phyloP scores from a whole-genome alignment of 2,113 vertebrate species.

The Polyodon spathula region DNA sequence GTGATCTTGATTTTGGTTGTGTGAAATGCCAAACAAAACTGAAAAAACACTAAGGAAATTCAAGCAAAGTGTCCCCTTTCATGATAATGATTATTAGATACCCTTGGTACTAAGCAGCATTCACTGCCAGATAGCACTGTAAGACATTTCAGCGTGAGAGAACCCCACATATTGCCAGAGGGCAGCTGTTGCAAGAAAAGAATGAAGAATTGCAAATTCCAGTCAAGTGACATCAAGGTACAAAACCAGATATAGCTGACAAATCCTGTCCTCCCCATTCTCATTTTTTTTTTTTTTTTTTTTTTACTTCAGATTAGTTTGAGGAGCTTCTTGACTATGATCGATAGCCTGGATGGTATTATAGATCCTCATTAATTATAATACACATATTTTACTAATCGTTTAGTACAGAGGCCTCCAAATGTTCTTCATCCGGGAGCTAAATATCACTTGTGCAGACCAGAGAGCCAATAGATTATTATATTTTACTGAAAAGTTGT shows the following conservation, averaged over 20 bases:
- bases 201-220: too few relatives aligned
- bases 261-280: constrained; percentile 43
- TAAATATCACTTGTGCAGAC: constrained; percentile 42
- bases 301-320: too few relatives aligned
- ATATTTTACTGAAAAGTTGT: neutral
- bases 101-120: neutral
- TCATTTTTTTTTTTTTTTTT: too few relatives aligned
- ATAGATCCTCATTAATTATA: constrained; percentile 55
- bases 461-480: constrained; percentile 36
- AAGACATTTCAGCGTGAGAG: neutral
- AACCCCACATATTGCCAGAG: neutral
- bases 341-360: constrained; percentile 28
- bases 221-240: constrained; percentile 3
- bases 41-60: neutral
- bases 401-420: constrained; percentile 51
- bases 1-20: too few relatives aligned
- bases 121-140: neutral
- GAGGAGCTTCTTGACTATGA: constrained; percentile 48
- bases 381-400: constrained; percentile 50
- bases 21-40: neutral
- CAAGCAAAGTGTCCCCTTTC: neutral
- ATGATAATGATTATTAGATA: constrained; percentile 1
- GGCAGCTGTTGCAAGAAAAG: neutral
- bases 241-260: too few relatives aligned
- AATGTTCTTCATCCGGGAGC: constrained; percentile 41